Base-by-base conservation (phyloP, 1,140 invertebrate species). In the Sarcophaga peregrina region DNA sequence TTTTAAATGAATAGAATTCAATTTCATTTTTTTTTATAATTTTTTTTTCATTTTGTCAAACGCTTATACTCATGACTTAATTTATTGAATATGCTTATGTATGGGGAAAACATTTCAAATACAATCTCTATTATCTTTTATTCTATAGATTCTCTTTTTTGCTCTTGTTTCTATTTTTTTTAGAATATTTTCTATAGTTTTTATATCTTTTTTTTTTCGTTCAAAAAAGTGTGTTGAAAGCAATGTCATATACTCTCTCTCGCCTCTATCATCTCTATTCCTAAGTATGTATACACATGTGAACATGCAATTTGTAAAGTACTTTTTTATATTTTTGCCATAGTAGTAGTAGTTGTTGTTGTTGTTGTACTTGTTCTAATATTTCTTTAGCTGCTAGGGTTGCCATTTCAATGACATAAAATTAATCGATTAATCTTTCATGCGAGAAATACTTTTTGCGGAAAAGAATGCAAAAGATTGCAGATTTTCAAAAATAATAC, bases 211-310 rank as follows among this genome's bases (percentile, higher is more conserved):
- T 68, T 68, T 20, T 20, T 8, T 15, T n/a, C 13, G 15, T 58
- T 68, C 62, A 25, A 68, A 78, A 25, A 68, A 78, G 25, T n/a
- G 47, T 78, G 75, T 78, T 37, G 75, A 78, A 78, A 78, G 75
- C 75, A 78, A 78, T 78, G 75, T 52, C 75, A 78, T 68, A 37
- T 4, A 2, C 25, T 37, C 25, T 37, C 25, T 4, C 25, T 37
- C n/a, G n/a, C n/a, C 7, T 58, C 62, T 8, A 20, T 8, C 54
- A 68, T 68, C n/a, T 68, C 17, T 68, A 68, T 20, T 9, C n/a
- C n/a, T n/a, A n/a, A n/a, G n/a, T 68, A 68, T 2, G 25, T 4
- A 37, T 37, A 37, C 25, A 37, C 25, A 37, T 37, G 25, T 37
- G n/a, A n/a, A 37, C 25, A 37, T 68, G 62, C 62, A 68, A 68